Base-by-base conservation (phyloP, 2,113 vertebrate species). In the Otolemur garnettii region DNA sequence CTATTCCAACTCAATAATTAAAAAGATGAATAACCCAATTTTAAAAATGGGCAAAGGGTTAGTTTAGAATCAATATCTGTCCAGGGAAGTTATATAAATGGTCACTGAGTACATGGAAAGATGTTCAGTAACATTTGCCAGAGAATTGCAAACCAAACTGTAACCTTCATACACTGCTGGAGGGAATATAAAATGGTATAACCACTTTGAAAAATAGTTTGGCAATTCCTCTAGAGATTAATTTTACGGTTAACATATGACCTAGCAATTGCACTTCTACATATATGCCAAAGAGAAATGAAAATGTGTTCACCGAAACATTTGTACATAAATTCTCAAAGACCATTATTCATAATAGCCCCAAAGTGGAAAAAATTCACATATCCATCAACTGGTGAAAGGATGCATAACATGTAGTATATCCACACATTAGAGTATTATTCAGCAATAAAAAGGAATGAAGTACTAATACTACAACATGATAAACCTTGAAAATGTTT, bases 121-220 rank as follows among this genome's bases (percentile, higher is more conserved):
- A 81, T 75, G 9, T 77, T 75, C 87, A 93, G 77, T 13, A 82
- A 72, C 64, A 62, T 45, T 86, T 62, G n/a, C 33, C 12, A 77
- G 35, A 72, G 35, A 91, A 93, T 74, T 66, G 33, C 24, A 87
- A 91, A 79, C 24, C 59, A 64, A 93, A 72, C 0, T 71, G 30
- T 15, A 75, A 87, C 35, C 62, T 68, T 35, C 24, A 77, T 59
- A 28, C 5, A 66, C 22, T 75, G 53, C 24, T 33, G 35, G 55
- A 66, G 33, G 64, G 10, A 82, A 95, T 77, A 6, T 33, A 53
- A 66, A 66, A 50, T 53, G 26, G 11, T 45, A 6, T 10, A 72
- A 10, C 8, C 88, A 17, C 64, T 79, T 93, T 78, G 88, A 64
- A 81, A 96, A 87, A 78, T 17, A 86, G 59, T 26, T 45, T 59